Conservation (phyloP, 2,113 vertebrate genomes). For the Setophaga coronata region DNA sequence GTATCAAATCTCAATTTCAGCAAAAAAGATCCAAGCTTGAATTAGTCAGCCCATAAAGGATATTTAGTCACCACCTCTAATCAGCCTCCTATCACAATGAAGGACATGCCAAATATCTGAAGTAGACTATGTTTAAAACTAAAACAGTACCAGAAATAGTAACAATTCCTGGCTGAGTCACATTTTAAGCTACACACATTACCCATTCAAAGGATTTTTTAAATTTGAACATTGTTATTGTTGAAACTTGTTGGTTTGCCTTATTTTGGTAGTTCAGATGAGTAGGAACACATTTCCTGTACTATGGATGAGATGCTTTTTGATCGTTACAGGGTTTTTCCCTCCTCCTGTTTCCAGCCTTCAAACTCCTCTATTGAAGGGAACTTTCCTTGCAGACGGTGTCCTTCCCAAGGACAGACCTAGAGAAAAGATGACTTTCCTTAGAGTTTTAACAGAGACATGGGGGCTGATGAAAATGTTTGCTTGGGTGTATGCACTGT, state of each 20-base stretch:
- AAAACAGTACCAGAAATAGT: constrained; percentile 22
- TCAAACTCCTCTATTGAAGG: neutral
- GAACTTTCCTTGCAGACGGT: neutral
- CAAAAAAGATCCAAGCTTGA: neutral
- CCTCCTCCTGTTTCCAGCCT: neutral
- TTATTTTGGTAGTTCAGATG: constrained; percentile 5
- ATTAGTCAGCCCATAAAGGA: neutral
- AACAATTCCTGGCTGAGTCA: constrained; percentile 41
- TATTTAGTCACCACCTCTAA: neutral
- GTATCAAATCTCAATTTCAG: neutral
- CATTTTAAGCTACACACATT: constrained; percentile 3
- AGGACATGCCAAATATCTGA: neutral
- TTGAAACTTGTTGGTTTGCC: neutral
- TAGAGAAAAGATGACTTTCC: neutral
- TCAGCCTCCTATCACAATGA: neutral
- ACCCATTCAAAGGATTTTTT: constrained; percentile 4
- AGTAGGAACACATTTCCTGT: constrained; percentile 8
- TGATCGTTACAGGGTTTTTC: neutral
- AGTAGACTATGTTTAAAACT: neutral
- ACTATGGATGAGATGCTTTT: neutral
- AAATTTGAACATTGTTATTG: neutral
- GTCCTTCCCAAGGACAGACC: neutral
- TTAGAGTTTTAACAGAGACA: neutral
- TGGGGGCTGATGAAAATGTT: neutral
- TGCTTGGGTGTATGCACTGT: neutral